Evolutionary conservation across 37 sponge, comb jelly and placozoan species (phyloP).

Genomic region (Oscarella lobularis): DNA sequence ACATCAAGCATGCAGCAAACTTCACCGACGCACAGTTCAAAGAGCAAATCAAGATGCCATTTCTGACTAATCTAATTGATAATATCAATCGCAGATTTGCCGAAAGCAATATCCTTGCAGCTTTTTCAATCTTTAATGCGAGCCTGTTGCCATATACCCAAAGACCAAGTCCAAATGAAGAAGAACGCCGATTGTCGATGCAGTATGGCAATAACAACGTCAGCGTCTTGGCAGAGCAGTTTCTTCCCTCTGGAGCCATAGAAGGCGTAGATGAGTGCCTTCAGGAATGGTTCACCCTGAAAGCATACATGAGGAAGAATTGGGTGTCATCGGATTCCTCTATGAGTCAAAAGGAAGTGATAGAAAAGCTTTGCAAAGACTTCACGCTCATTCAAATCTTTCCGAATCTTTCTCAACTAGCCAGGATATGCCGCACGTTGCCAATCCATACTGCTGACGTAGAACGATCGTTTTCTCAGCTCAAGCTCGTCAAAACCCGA

Average conservation of each 20-base stretch:
- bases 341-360: constrained; percentile 1
- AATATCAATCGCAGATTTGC: constrained; percentile 1
- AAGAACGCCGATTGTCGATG: neutral
- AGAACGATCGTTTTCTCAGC: neutral
- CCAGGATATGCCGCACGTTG: neutral
- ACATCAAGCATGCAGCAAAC: neutral
- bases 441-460: neutral
- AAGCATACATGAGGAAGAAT: constrained; percentile 1
- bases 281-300: constrained; percentile 4
- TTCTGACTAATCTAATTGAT: neutral
- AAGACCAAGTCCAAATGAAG: neutral
- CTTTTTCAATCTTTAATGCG: constrained; percentile 1
- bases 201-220: neutral
- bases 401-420: constrained; percentile 1
- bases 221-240: neutral
- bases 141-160: neutral
- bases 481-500: constrained; percentile 9
- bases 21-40: neutral
- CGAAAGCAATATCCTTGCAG: neutral
- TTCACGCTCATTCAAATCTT: neutral
- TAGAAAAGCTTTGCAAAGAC: constrained; percentile 3
- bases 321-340: neutral
- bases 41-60: neutral
- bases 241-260: constrained; percentile 5
- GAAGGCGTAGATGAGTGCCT: constrained; percentile 4